A percentile compares a stretch with the other conserved stretches of the same genome.
Evolutionary conservation across 2,113 vertebrate genomes (phyloP).

Genomic region (Aix galericulata): DNA sequence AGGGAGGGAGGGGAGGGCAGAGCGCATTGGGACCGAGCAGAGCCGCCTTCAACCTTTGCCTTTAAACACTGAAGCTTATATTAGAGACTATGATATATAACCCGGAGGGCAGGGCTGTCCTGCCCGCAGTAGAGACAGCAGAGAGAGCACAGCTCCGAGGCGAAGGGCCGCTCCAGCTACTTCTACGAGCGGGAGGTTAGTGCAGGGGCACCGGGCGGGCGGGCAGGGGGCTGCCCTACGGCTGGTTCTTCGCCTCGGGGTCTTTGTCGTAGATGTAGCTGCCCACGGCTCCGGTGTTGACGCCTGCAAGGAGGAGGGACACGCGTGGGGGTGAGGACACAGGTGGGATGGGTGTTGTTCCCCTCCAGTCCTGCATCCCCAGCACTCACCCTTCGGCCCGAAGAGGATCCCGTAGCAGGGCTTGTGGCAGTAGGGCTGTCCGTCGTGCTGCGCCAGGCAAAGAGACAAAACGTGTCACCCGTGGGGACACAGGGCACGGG

Average conservation of each 20-base stretch:
- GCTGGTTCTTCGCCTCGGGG: conserved; percentile 85
- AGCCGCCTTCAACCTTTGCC: conserved; percentile 15
- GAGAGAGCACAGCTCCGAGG: conserved; percentile 5
- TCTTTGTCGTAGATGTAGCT: conserved; percentile 98
- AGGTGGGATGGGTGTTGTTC: neutral
- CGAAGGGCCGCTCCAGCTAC: neutral
- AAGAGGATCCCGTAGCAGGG: conserved; percentile 86
- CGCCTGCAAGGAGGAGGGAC: conserved; percentile 77
- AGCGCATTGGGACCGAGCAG: conserved; percentile 29
- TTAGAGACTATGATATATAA: conserved; percentile 50
- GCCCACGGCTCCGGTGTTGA: conserved; percentile 96
- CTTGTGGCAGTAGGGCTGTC: conserved; percentile 85
- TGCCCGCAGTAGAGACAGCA: neutral
- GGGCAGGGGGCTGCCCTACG: conserved; percentile 58
- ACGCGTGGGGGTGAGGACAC: neutral
- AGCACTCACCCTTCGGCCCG: conserved; percentile 82
- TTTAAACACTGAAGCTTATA: conserved; percentile 64
- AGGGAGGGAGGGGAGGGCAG: neutral
- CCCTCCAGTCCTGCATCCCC: neutral
- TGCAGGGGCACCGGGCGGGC: conserved; percentile 7
- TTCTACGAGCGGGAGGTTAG: conserved; percentile 34
- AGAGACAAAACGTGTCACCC: neutral
- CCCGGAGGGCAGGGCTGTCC: neutral
- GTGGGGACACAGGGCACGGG: neutral
- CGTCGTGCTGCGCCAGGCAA: conserved; percentile 68